These are phyloP conservation scores for mouse (Mus musculus) DNA, from an alignment of 2,113 vertebrate genomes.

Conservation along the genomic window GRCm39 chr14:84794001-84794500, in stretches of 20 bases:
- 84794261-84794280: neutral
- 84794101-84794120: no score
- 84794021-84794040: no score
- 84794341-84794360: neutral
- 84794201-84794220: neutral
- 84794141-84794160: no score
- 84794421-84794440: neutral
- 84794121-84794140: no score
- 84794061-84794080: no score
- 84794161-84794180: no score
- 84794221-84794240: neutral
- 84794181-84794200: neutral
- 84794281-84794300: no score
- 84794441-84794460: neutral
- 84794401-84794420: neutral
- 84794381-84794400: neutral
- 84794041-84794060: no score
- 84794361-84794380: neutral
- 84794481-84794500: neutral
- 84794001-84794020: no score
- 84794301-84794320: no score
- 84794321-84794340: no score
- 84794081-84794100: no score
- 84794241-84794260: neutral
- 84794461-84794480: neutral